Percentiles rank a stretch among this genome's conserved stretches.
phyloP scores from a whole-genome alignment of 2,888 invertebrate genomes.

The Rhabditophanes sp. region DNA sequence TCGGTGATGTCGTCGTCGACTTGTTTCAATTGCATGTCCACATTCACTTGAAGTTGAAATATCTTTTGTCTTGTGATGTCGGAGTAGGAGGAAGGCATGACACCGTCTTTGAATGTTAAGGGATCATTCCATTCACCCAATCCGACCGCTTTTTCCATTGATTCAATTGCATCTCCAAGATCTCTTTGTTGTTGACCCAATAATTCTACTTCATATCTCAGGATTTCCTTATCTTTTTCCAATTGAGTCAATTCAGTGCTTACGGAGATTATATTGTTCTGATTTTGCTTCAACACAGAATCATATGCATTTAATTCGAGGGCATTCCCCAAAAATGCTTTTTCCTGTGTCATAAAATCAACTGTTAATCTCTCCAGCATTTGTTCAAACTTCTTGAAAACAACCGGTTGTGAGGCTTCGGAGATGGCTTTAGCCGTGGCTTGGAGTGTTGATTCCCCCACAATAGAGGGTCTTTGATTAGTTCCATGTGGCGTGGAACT shows the following conservation, averaged over 20 bases:
- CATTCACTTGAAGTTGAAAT: constrained; percentile 17
- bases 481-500: too few species aligned
- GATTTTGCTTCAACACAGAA: constrained; percentile 8
- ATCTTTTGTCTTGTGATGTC: too few species aligned
- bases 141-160: constrained; percentile 15
- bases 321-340: constrained; percentile 11
- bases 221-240: constrained; percentile 16
- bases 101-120: too few species aligned
- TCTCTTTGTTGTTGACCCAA: constrained; percentile 21
- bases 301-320: constrained; percentile 11
- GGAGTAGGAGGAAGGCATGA: too few species aligned
- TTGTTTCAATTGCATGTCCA: constrained; percentile 20
- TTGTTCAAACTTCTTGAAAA: constrained; percentile 10
- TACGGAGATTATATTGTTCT: constrained; percentile 10
- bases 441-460: too few species aligned
- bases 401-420: too few species aligned
- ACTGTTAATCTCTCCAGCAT: constrained; percentile 5
- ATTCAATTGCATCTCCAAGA: constrained; percentile 13
- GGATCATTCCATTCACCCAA: constrained; percentile 16
- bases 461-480: too few species aligned
- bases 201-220: constrained; percentile 17
- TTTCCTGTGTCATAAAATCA: constrained; percentile 11
- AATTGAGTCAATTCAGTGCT: constrained; percentile 13
- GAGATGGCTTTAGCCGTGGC: too few species aligned
- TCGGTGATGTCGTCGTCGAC: constrained; percentile 21